These are phyloP conservation scores for Vanessa cardui DNA, from an alignment of 2,888 invertebrate species.

Conservation along the genomic window DNA sequence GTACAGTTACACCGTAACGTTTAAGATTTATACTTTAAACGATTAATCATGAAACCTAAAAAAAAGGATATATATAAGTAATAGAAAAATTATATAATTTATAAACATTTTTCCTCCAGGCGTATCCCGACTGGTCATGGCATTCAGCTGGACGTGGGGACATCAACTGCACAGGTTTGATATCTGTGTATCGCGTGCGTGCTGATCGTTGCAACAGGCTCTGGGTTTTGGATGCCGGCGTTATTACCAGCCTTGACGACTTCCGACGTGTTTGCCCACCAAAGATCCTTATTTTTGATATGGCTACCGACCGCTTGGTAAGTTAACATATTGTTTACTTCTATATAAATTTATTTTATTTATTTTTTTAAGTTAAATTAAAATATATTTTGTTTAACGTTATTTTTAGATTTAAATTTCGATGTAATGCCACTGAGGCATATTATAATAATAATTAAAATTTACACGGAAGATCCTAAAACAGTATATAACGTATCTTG, in stretches of 20 bases:
- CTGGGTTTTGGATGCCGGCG: slow-evolving; percentile 92
- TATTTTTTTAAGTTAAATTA: too few species aligned
- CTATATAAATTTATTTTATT: background rate
- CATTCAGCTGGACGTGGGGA: slow-evolving; percentile 87
- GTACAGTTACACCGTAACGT: too few species aligned
- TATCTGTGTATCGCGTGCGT: slow-evolving; percentile 90
- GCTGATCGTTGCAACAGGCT: slow-evolving; percentile 91
- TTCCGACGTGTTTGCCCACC: slow-evolving; percentile 88
- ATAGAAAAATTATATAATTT: background rate
- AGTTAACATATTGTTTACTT: slow-evolving; percentile 45
- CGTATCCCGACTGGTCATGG: slow-evolving; percentile 90
- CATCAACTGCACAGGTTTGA: slow-evolving; percentile 89
- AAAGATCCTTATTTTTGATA: slow-evolving; percentile 90
- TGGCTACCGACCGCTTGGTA: slow-evolving; percentile 87
- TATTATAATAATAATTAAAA: too few species aligned
- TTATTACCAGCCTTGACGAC: slow-evolving; percentile 87
- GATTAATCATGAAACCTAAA: too few species aligned
- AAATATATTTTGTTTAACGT: too few species aligned
- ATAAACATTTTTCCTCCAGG: slow-evolving; percentile 59
- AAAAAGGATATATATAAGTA: too few species aligned
- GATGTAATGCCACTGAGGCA: too few species aligned
- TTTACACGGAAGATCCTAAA: too few species aligned
- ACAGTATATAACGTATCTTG: too few species aligned
- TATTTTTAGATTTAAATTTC: too few species aligned
- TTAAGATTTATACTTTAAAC: too few species aligned